Conservation (phyloP, 2,888 invertebrate genomes). For the Tanypteryx hageni region DNA sequence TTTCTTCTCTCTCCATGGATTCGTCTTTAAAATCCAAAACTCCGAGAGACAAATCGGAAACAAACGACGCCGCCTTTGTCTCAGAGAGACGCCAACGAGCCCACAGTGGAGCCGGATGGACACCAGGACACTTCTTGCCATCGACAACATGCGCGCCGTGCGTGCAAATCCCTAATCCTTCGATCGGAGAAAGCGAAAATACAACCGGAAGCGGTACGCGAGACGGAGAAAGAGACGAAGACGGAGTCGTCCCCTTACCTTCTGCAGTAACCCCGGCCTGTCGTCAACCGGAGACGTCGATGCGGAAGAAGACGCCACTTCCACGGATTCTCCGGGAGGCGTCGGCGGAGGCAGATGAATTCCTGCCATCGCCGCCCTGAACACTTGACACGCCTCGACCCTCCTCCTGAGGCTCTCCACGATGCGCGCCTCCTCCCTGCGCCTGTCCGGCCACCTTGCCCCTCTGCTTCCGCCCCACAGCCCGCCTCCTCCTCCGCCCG, state of each 20-base stretch:
- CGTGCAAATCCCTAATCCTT: neutral
- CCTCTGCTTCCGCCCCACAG: slow-evolving; percentile 71
- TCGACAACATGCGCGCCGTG: neutral
- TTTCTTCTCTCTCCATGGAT: neutral
- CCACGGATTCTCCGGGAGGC: slow-evolving; percentile 67
- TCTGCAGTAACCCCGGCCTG: slow-evolving; percentile 49
- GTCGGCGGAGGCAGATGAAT: slow-evolving; percentile 72
- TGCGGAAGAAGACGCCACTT: slow-evolving; percentile 64
- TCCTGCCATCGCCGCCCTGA: slow-evolving; percentile 76
- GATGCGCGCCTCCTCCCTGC: slow-evolving; percentile 83
- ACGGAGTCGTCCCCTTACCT: neutral
- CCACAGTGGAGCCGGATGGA: neutral
- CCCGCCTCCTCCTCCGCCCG: neutral
- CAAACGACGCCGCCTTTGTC: neutral
- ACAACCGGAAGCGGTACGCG: too few species aligned
- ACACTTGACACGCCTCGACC: slow-evolving; percentile 79
- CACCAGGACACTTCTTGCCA: neutral
- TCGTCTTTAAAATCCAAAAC: neutral
- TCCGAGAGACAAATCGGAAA: neutral
- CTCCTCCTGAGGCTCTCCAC: slow-evolving; percentile 84
- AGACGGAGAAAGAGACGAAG: too few species aligned
- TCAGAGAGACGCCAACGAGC: neutral
- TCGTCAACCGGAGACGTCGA: slow-evolving; percentile 60
- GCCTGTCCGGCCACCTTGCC: slow-evolving; percentile 80
- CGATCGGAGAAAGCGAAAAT: neutral